Evolutionary conservation across 1,140 invertebrate species (phyloP).

Genomic region (Drosophila sucinea): DNA sequence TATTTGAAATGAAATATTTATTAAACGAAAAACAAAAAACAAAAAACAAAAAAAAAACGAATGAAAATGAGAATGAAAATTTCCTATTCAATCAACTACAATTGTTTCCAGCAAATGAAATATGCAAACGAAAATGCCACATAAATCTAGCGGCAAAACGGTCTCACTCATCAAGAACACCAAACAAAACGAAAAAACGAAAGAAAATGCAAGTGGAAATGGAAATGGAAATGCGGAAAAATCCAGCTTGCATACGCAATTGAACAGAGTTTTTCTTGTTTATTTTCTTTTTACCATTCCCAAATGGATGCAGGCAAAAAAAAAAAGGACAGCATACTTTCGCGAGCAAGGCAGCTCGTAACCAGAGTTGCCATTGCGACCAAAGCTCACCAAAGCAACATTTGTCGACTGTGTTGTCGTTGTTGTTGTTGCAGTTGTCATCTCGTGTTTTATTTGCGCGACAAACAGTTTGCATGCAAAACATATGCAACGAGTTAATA

Average conservation of each 20-base stretch:
- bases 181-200: constrained; percentile 76
- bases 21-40: constrained; percentile 30
- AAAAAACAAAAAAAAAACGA: neutral
- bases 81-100: constrained; percentile 57
- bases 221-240: neutral
- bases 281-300: constrained; percentile 42
- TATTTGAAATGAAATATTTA: constrained; percentile 48
- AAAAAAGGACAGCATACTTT: constrained; percentile 70
- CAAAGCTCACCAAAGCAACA: constrained; percentile 54
- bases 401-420: constrained; percentile 33
- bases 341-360: constrained; percentile 24
- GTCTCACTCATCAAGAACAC: constrained; percentile 31
- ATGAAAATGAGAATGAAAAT: neutral
- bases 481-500: constrained; percentile 80
- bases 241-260: constrained; percentile 1
- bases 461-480: constrained; percentile 58
- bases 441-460: constrained; percentile 30
- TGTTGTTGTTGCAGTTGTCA: constrained; percentile 65
- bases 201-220: constrained; percentile 37
- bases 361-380: constrained; percentile 59
- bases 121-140: constrained; percentile 47
- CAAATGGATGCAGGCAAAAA: constrained; percentile 60
- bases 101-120: constrained; percentile 55
- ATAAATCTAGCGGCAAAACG: constrained; percentile 70
- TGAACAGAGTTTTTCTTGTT: constrained; percentile 34